These are phyloP conservation scores for Sylvilagus bachmani DNA, from an alignment of 2,113 vertebrate species.

Conservation along the genomic window DNA sequence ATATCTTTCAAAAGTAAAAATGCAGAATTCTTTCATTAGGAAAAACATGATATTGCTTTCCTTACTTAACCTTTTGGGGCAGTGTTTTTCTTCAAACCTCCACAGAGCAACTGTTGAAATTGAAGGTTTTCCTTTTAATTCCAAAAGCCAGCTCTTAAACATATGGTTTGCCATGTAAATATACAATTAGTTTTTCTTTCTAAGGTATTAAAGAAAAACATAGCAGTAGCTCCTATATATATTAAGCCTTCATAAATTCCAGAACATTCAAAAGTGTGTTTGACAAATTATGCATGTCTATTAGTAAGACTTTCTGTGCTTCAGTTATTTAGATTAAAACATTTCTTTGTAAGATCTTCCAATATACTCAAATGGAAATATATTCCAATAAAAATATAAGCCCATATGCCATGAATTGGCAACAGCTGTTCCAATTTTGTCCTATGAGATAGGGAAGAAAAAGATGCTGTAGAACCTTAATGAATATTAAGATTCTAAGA, in stretches of 20 bases:
- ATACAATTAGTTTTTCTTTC: conserved; percentile 9
- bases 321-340: conserved; percentile 46
- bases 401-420: conserved; percentile 42
- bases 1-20: conserved; percentile 1
- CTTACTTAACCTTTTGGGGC: neutral
- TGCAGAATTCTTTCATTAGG: neutral
- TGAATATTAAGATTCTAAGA: conserved; percentile 57
- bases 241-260: neutral
- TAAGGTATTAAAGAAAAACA: neutral
- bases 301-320: conserved; percentile 4
- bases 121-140: neutral
- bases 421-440: conserved; percentile 47
- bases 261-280: neutral
- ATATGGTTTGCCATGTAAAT: conserved; percentile 35
- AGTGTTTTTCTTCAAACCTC: neutral
- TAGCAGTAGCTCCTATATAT: neutral
- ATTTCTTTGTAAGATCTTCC: neutral
- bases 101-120: conserved; percentile 54
- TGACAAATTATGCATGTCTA: neutral
- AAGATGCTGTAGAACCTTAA: neutral
- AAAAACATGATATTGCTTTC: neutral
- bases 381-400: conserved; percentile 43
- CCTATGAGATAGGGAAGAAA: neutral
- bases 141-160: conserved; percentile 34
- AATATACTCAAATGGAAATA: conserved; percentile 28